These are phyloP conservation scores for Tipula vernalis DNA, from an alignment of 2,888 invertebrate species.

Conservation along the genomic window DNA sequence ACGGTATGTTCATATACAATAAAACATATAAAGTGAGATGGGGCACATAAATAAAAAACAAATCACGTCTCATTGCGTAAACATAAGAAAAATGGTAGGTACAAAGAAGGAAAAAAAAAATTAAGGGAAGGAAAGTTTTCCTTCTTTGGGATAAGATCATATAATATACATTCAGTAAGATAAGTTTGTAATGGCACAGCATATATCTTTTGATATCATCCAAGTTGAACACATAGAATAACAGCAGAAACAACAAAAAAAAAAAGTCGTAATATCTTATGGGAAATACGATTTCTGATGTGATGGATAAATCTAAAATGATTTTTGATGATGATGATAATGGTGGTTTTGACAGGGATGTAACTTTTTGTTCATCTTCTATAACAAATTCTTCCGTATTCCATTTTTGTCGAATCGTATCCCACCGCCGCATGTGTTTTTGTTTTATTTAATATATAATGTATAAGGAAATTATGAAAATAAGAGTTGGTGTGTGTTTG, in stretches of 20 bases:
- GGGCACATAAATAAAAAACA: slow-evolving; percentile 4
- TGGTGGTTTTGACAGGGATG: background rate
- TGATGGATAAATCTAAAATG: background rate
- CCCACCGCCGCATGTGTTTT: background rate
- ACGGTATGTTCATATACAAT: background rate
- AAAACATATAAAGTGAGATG: background rate
- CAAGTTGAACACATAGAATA: background rate
- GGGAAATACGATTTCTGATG: background rate
- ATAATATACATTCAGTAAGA: background rate
- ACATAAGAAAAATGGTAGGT: background rate
- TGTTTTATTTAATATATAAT: background rate
- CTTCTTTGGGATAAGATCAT: background rate
- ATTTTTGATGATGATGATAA: slow-evolving; percentile 4
- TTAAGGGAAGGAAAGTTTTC: background rate
- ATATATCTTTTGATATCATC: slow-evolving; percentile 4
- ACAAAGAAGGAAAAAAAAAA: background rate
- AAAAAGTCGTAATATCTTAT: background rate
- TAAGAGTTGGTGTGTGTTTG: background rate
- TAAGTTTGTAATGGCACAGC: slow-evolving; percentile 4
- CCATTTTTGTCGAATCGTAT: background rate
- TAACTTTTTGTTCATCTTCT: background rate
- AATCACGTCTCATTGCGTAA: background rate
- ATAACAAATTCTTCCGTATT: background rate
- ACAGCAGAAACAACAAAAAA: background rate
- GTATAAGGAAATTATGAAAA: background rate